A percentile compares a stretch with the other conserved stretches of the same genome.
These are phyloP conservation scores for Pedetes capensis DNA, from an alignment of 2,113 vertebrate genomes.

Conservation along the genomic window DNA sequence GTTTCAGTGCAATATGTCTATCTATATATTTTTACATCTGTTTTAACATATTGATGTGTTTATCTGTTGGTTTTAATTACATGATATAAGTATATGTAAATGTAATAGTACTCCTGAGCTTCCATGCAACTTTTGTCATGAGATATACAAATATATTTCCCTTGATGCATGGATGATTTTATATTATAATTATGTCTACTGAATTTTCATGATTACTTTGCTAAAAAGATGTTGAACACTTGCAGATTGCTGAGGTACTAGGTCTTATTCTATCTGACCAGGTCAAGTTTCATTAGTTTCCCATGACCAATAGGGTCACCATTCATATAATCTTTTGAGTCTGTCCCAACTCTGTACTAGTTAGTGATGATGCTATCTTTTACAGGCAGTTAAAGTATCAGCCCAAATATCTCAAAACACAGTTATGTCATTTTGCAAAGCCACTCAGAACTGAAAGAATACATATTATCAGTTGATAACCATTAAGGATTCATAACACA, in stretches of 20 bases:
- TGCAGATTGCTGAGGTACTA: background rate
- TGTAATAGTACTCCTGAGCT: conserved; percentile 73
- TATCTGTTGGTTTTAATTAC: conserved; percentile 85
- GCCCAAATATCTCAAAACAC: background rate
- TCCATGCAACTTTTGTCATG: conserved; percentile 61
- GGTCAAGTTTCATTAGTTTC: conserved; percentile 36
- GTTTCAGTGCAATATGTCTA: conserved; percentile 82
- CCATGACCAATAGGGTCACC: background rate
- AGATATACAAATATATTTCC: conserved; percentile 57
- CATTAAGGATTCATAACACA: conserved; percentile 46
- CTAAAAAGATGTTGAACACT: conserved; percentile 26
- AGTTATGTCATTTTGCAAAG: background rate
- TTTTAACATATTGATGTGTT: conserved; percentile 86
- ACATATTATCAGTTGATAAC: background rate
- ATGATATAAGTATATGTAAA: conserved; percentile 79
- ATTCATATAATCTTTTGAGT: background rate
- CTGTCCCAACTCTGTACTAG: rapidly evolving
- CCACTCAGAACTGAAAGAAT: background rate
- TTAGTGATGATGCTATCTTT: rapidly evolving
- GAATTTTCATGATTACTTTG: background rate
- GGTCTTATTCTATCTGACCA: conserved; percentile 14
- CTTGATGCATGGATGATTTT: conserved; percentile 3
- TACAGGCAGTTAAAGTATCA: rapidly evolving
- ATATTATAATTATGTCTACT: background rate
- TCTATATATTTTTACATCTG: conserved; percentile 85